Conservation (phyloP, 2,888 invertebrate species). For the Hemithea aestivaria region DNA sequence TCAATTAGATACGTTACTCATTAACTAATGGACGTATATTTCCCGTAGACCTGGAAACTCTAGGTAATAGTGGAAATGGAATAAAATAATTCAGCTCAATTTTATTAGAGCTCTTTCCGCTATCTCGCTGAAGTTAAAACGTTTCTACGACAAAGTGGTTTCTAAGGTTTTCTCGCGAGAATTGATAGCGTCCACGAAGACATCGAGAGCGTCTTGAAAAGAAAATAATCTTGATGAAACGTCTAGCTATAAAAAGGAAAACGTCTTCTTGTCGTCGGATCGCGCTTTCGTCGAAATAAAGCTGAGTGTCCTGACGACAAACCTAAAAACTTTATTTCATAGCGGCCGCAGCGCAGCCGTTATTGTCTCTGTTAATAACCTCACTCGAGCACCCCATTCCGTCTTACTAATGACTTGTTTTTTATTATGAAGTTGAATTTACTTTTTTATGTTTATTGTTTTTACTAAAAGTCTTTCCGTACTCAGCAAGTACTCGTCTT, state of each 20-base stretch:
- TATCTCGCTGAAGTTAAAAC: conserved; percentile 14
- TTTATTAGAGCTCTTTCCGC: conserved; percentile 4
- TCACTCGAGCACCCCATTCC: conserved; percentile 35
- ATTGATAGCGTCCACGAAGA: conserved; percentile 49
- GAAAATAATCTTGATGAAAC: conserved; percentile 71
- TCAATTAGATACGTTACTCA: conserved; percentile 18
- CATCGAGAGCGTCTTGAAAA: conserved; percentile 53
- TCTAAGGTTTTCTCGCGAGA: conserved; percentile 31
- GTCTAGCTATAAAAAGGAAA: conserved; percentile 56
- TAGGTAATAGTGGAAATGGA: conserved; percentile 1
- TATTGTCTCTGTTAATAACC: conserved; percentile 56
- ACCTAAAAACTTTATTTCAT: conserved; percentile 56
- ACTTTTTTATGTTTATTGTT: conserved; percentile 13
- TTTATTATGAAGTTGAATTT: conserved; percentile 22
- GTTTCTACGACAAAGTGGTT: conserved; percentile 24
- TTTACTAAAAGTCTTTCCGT: conserved; percentile 6
- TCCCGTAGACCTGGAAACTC: neutral
- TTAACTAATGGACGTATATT: conserved; percentile 15
- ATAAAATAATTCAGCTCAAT: conserved; percentile 21
- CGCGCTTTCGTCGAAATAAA: conserved; percentile 46
- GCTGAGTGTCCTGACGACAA: conserved; percentile 43
- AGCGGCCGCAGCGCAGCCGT: conserved; percentile 39
- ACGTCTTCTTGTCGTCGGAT: conserved; percentile 45
- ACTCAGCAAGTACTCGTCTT: conserved; percentile 1
- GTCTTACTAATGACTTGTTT: conserved; percentile 28